These are phyloP conservation scores for Plecturocebus donacophilus DNA, from an alignment of 2,113 vertebrate species.

Conservation along the genomic window DNA sequence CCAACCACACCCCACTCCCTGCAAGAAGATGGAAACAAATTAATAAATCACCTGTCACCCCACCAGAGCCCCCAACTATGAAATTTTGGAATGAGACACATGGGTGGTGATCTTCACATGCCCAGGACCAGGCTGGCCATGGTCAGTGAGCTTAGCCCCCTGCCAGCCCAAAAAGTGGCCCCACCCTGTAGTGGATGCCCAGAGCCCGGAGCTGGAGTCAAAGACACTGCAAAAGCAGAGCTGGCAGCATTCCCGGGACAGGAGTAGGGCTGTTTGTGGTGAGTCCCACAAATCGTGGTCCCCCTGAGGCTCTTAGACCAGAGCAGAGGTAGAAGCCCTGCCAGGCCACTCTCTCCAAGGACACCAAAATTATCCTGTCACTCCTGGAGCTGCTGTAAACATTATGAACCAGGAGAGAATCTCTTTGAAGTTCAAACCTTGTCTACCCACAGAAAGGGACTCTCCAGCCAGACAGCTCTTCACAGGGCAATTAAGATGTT, in stretches of 20 bases:
- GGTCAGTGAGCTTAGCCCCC: background rate
- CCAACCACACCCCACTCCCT: too few species aligned
- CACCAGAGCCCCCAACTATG: background rate
- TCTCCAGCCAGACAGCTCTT: background rate
- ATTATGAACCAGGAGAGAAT: background rate
- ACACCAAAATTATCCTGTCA: background rate
- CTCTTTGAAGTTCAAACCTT: conserved; percentile 6
- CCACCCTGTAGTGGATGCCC: accelerated
- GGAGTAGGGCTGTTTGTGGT: background rate
- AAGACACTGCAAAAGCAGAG: background rate
- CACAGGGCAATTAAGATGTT: background rate
- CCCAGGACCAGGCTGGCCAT: background rate
- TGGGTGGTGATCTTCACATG: accelerated
- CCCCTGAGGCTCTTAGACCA: background rate
- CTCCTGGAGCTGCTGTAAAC: conserved; percentile 7
- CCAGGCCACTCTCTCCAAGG: background rate
- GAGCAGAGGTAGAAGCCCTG: background rate
- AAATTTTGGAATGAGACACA: background rate
- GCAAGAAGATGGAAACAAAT: background rate
- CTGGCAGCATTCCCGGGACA: background rate
- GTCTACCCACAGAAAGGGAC: background rate
- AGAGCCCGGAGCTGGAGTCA: background rate
- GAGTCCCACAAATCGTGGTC: background rate
- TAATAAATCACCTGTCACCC: background rate
- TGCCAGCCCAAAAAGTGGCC: background rate